A percentile compares a stretch with the other conserved stretches of the same genome.
Conservation (phyloP, 2,797 vertebrate species). For the Sphenopsis melanotis region DNA sequence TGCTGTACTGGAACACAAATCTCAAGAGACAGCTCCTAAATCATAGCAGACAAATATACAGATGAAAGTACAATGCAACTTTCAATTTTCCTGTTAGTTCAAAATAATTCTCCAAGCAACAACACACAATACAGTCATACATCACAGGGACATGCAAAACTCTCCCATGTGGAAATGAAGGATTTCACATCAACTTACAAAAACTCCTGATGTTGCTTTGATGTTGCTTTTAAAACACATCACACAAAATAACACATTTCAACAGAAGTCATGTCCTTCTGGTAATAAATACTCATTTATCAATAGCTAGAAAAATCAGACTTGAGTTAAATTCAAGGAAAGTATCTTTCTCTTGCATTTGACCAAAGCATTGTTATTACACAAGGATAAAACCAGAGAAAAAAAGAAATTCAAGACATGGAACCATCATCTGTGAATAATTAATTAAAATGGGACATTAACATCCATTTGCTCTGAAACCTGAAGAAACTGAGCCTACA, state of each 20-base stretch:
- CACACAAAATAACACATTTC: background rate
- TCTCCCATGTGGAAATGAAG: background rate
- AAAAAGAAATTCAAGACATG: background rate
- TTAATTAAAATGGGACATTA: background rate
- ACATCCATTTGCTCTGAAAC: background rate
- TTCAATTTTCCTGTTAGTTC: background rate
- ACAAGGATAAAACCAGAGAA: background rate
- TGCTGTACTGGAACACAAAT: background rate
- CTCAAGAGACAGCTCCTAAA: background rate
- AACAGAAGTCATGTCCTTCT: background rate
- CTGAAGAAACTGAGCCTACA: background rate
- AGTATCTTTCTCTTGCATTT: background rate
- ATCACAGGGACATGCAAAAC: background rate
- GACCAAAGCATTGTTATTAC: background rate
- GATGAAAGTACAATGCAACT: background rate
- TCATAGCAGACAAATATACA: background rate
- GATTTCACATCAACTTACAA: background rate
- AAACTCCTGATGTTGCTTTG: background rate
- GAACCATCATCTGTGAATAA: background rate
- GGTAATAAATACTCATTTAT: background rate
- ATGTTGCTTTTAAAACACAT: background rate
- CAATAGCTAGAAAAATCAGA: background rate
- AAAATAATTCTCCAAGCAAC: background rate
- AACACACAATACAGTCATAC: background rate
- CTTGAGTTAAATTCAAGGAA: background rate